A percentile compares a stretch with the other conserved stretches of the same genome.
phyloP scores from a whole-genome alignment of 1,140 invertebrate genomes.

The Drosophila bocki region DNA sequence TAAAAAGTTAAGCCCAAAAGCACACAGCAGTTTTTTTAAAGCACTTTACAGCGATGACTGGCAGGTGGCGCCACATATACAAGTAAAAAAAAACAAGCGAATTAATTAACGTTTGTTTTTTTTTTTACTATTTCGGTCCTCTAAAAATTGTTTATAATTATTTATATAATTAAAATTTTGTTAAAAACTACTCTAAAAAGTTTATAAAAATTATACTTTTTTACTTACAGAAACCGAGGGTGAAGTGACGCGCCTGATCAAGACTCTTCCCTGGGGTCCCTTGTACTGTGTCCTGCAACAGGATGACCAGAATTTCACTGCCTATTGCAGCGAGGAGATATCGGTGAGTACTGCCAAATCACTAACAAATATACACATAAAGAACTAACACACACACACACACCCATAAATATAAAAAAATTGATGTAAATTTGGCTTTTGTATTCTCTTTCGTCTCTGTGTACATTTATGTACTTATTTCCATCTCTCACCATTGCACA shows the following conservation, averaged over 20 bases:
- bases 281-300: conserved; percentile 95
- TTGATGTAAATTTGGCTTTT: conserved; percentile 37
- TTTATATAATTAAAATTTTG: not conserved
- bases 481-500: conserved; percentile 48
- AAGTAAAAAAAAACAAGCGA: too few species aligned
- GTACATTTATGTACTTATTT: conserved; percentile 48
- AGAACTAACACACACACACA: conserved; percentile 9
- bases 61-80: conserved; percentile 37
- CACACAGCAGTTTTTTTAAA: conserved; percentile 39
- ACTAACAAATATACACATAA: not conserved
- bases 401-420: not conserved
- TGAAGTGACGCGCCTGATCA: conserved; percentile 69
- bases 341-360: conserved; percentile 87
- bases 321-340: conserved; percentile 94
- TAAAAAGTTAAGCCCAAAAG: conserved; percentile 38
- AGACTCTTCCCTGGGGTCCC: conserved; percentile 90
- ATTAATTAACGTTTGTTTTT: too few species aligned
- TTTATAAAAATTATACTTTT: not conserved
- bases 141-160: not conserved
- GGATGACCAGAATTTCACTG: conserved; percentile 93
- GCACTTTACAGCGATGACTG: not conserved
- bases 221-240: conserved; percentile 76
- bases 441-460: conserved; percentile 36
- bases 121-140: not conserved
- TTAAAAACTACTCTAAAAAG: not conserved